A percentile compares a stretch with the other conserved stretches of the same genome.
Conservation (phyloP, 2,113 vertebrate genomes). For the Leptodactylus fuscus region DNA sequence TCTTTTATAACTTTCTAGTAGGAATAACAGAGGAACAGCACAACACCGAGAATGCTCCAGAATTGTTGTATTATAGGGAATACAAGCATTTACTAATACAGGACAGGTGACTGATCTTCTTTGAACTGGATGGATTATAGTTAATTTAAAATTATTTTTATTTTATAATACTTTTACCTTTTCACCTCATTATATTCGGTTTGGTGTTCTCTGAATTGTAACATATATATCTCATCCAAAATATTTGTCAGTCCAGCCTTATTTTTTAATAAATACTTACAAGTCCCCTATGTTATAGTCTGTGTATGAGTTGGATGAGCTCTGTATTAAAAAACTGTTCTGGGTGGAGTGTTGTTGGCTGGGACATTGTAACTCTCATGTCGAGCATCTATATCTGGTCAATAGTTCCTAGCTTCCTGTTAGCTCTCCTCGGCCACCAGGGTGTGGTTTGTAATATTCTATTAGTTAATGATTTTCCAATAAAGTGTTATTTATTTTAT, state of each 20-base stretch:
- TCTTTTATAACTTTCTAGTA: too few relatives aligned
- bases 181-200: not conserved
- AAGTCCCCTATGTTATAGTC: not conserved
- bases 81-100: too few relatives aligned
- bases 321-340: not conserved
- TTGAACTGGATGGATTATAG: too few relatives aligned
- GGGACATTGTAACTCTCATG: not conserved
- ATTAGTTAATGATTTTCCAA: not conserved
- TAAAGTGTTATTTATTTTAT: not conserved
- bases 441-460: constrained; percentile 33
- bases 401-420: constrained; percentile 27
- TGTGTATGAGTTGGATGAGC: not conserved
- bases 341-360: constrained; percentile 30
- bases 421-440: not conserved
- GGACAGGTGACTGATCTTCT: too few relatives aligned
- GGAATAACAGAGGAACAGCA: too few relatives aligned
- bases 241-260: too few relatives aligned
- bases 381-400: not conserved
- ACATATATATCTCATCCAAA: not conserved
- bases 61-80: too few relatives aligned
- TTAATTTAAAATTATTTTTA: too few relatives aligned
- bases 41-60: too few relatives aligned
- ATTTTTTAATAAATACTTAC: not conserved
- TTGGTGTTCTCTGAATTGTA: not conserved
- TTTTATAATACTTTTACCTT: not conserved